A percentile compares a stretch with the other conserved stretches of the same genome.
Conservation (phyloP, 2,797 vertebrate genomes). For the Tarsius wallacei region DNA sequence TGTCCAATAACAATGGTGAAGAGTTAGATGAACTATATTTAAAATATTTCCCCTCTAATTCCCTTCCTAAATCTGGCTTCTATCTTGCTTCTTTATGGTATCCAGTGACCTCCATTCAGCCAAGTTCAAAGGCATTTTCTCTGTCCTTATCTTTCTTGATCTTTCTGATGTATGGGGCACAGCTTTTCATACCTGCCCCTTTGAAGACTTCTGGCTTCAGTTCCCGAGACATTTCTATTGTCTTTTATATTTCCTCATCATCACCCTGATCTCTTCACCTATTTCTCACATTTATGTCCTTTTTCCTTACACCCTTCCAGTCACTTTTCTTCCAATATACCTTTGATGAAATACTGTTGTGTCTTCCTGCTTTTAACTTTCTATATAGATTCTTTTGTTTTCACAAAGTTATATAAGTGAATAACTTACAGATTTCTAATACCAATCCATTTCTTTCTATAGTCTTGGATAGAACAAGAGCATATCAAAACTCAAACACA, state of each 20-base stretch:
- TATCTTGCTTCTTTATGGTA: constrained; percentile 86
- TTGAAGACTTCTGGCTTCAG: constrained; percentile 84
- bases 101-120: constrained; percentile 85
- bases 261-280: constrained; percentile 56
- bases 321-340: constrained; percentile 39
- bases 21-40: constrained; percentile 85
- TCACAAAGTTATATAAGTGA: not conserved
- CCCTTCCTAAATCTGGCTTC: constrained; percentile 87
- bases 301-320: not conserved
- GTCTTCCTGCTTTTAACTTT: not conserved
- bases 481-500: not conserved
- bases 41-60: constrained; percentile 82
- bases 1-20: constrained; percentile 84
- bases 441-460: not conserved
- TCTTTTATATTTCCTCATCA: constrained; percentile 75
- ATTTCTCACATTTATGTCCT: constrained; percentile 57
- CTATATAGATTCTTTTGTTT: constrained; percentile 35
- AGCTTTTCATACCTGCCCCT: constrained; percentile 85
- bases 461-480: not conserved
- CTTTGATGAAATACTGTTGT: constrained; percentile 41
- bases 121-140: constrained; percentile 89
- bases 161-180: constrained; percentile 86
- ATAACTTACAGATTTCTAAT: constrained; percentile 35
- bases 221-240: constrained; percentile 83
- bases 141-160: constrained; percentile 86